A percentile compares a stretch with the other conserved stretches of the same genome.
Conservation (phyloP, 2,797 vertebrate species). For the Australoheros facetus region DNA sequence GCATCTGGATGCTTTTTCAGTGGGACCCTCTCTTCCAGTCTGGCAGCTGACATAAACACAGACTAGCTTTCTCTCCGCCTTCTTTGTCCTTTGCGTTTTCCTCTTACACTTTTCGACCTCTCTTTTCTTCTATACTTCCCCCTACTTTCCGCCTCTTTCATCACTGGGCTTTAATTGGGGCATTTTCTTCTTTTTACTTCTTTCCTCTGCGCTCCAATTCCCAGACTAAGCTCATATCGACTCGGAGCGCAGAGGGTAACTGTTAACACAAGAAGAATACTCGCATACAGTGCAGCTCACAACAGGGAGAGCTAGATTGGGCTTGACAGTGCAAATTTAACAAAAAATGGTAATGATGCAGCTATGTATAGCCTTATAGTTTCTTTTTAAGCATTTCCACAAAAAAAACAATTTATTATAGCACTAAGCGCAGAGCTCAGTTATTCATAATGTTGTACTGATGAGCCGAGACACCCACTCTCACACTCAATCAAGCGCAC, state of each 20-base stretch:
- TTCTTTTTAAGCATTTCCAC: slow-evolving; percentile 9
- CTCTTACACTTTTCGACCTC: slow-evolving; percentile 17
- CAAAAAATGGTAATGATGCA: background rate
- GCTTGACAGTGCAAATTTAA: slow-evolving; percentile 2
- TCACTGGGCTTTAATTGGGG: slow-evolving; percentile 58
- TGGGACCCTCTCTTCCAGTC: slow-evolving; percentile 30
- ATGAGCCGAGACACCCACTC: slow-evolving; percentile 12
- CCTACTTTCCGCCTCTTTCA: slow-evolving; percentile 55
- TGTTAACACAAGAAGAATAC: background rate
- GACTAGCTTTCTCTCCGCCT: background rate
- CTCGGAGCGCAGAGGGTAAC: background rate
- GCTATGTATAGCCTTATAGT: background rate
- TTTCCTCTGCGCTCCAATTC: slow-evolving; percentile 13
- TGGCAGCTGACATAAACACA: background rate
- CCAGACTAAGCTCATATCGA: slow-evolving; percentile 1
- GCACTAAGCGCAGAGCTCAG: background rate
- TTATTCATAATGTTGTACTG: slow-evolving; percentile 9
- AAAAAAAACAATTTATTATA: slow-evolving; percentile 18
- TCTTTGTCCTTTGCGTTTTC: slow-evolving; percentile 10
- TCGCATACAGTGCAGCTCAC: background rate
- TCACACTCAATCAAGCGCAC: slow-evolving; percentile 24
- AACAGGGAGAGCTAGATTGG: background rate
- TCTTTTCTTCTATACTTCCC: background rate
- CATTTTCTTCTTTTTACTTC: slow-evolving; percentile 27
- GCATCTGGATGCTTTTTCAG: slow-evolving; percentile 60